Conservation (phyloP, 2,113 vertebrate genomes). For the Sakesphorus luctuosus region DNA sequence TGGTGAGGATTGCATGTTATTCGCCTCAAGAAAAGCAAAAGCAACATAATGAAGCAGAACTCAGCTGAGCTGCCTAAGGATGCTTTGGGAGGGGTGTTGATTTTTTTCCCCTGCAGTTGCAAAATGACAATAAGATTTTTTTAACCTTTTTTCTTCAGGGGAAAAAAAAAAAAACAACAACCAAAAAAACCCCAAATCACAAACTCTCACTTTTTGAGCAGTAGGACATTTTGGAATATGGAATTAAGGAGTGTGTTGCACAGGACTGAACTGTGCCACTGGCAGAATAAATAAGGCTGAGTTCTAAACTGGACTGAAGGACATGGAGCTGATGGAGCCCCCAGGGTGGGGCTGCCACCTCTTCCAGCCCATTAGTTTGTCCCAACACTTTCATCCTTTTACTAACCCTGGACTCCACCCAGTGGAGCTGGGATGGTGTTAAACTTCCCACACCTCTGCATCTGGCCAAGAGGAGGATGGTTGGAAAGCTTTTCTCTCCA, state of each 20-base stretch:
- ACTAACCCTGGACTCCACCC: too few species aligned
- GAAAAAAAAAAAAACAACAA: too few species aligned
- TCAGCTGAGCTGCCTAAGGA: not conserved
- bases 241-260: not conserved
- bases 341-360: not conserved
- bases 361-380: not conserved
- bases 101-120: not conserved
- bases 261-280: not conserved
- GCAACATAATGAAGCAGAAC: conserved; percentile 55
- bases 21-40: conserved; percentile 34
- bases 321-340: not conserved
- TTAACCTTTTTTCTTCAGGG: not conserved
- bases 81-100: not conserved
- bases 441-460: not conserved
- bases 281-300: not conserved
- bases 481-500: not conserved
- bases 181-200: too few species aligned
- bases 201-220: not conserved
- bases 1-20: not conserved
- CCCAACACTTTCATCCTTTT: not conserved
- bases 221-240: not conserved
- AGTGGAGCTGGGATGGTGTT: not conserved
- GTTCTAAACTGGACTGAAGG: not conserved
- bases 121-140: not conserved
- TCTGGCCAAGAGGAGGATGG: not conserved